Evolutionary conservation across 2,888 invertebrate species (phyloP).

Genomic region (Dicycla oo): DNA sequence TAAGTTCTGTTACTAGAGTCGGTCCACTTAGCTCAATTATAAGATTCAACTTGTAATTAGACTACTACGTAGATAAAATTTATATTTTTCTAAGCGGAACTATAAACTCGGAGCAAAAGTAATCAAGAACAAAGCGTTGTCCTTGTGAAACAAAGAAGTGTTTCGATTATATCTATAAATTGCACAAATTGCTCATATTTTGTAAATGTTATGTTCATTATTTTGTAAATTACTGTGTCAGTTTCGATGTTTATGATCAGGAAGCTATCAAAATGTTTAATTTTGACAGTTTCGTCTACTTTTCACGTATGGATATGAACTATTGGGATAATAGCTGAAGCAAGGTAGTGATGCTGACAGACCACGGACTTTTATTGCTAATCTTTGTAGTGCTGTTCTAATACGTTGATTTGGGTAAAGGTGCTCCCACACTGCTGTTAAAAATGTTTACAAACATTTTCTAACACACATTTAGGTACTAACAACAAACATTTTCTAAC

Average conservation of each 20-base stretch:
- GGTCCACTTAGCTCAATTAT: background rate
- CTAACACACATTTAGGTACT: too few species aligned
- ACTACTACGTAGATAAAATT: background rate
- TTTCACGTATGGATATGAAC: too few species aligned
- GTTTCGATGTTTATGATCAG: background rate
- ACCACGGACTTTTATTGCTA: too few species aligned
- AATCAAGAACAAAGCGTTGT: constrained; percentile 52
- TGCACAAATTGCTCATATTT: constrained; percentile 1
- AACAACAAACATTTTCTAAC: too few species aligned
- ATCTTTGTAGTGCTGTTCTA: too few species aligned
- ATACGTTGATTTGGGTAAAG: too few species aligned
- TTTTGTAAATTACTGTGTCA: background rate
- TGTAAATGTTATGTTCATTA: constrained; percentile 12
- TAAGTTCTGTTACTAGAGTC: too few species aligned
- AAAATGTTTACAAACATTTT: too few species aligned
- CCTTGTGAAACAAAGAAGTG: constrained; percentile 61
- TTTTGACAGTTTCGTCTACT: background rate
- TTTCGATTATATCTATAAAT: constrained; percentile 26
- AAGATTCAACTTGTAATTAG: constrained; percentile 25
- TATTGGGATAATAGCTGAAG: too few species aligned
- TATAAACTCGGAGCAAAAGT: constrained; percentile 15
- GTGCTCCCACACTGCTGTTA: too few species aligned
- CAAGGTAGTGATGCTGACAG: too few species aligned
- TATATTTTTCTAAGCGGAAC: constrained; percentile 47
- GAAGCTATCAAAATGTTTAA: constrained; percentile 8